A percentile compares a stretch with the other conserved stretches of the same genome.
Evolutionary conservation across 2,888 invertebrate genomes (phyloP).

Genomic region (Drosophila kanekoi): DNA sequence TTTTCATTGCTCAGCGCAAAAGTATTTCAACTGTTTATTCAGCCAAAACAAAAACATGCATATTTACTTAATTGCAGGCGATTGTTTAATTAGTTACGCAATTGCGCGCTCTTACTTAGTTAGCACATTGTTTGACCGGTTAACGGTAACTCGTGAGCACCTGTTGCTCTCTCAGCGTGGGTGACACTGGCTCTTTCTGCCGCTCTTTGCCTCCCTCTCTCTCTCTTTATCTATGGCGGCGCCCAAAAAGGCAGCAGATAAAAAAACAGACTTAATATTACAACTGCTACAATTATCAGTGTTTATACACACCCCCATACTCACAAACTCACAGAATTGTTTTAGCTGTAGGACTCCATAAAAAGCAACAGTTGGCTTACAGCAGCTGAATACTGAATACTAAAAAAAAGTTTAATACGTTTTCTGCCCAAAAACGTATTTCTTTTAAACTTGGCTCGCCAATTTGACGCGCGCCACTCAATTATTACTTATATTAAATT

Average conservation of each 20-base stretch:
- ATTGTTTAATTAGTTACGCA: slow-evolving; percentile 81
- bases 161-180: slow-evolving; percentile 57
- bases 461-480: slow-evolving; percentile 58
- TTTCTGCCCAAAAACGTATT: slow-evolving; percentile 59
- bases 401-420: slow-evolving; percentile 35
- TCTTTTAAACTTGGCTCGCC: slow-evolving; percentile 59
- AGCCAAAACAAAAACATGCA: slow-evolving; percentile 30
- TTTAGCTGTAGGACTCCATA: slow-evolving; percentile 46
- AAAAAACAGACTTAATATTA: slow-evolving; percentile 43
- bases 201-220: slow-evolving; percentile 2
- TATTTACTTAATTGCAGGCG: slow-evolving; percentile 68
- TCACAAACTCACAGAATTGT: slow-evolving; percentile 7
- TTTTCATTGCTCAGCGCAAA: slow-evolving; percentile 47
- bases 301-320: slow-evolving; percentile 35
- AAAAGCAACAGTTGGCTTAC: slow-evolving; percentile 50
- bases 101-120: slow-evolving; percentile 44
- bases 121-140: slow-evolving; percentile 31
- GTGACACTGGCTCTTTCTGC: slow-evolving; percentile 15
- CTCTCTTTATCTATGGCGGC: slow-evolving; percentile 19
- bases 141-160: slow-evolving; percentile 66
- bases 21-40: slow-evolving; percentile 59
- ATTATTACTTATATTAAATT: slow-evolving; percentile 68
- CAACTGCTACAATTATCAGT: slow-evolving; percentile 52
- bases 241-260: slow-evolving; percentile 46
- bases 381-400: slow-evolving; percentile 31